Percentiles rank a stretch among this genome's conserved stretches.
These are phyloP conservation scores for Hormaphis cornu DNA, from an alignment of 1,140 invertebrate species.

Conservation along the genomic window DNA sequence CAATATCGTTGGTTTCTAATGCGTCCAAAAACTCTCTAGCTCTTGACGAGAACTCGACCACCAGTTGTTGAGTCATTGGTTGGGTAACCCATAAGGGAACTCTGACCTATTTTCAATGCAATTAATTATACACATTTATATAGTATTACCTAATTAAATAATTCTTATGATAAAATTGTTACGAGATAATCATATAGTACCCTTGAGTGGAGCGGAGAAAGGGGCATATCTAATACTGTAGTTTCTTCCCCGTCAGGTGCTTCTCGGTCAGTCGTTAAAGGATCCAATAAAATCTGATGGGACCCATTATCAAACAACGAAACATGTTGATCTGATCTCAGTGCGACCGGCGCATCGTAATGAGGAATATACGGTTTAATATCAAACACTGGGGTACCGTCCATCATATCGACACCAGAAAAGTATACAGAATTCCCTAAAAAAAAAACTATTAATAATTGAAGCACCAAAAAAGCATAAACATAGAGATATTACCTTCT, in stretches of 20 bases:
- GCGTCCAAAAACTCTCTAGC: slow-evolving; percentile 52
- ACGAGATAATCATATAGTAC: slow-evolving; percentile 34
- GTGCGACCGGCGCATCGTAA: slow-evolving; percentile 65
- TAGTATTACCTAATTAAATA: too few relatives aligned
- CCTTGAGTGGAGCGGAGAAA: slow-evolving; percentile 33
- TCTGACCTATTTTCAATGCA: slow-evolving; percentile 42
- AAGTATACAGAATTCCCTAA: slow-evolving; percentile 58
- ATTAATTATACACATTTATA: too few relatives aligned
- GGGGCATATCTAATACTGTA: slow-evolving; percentile 41
- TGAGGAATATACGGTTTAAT: slow-evolving; percentile 89
- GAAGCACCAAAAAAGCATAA: not conserved
- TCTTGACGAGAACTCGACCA: slow-evolving; percentile 55
- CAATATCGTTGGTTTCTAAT: slow-evolving; percentile 40
- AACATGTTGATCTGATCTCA: slow-evolving; percentile 8
- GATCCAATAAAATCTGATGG: slow-evolving; percentile 36
- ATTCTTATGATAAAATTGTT: not conserved
- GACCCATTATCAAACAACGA: slow-evolving; percentile 21
- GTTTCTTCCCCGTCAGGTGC: slow-evolving; percentile 56
- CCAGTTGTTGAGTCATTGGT: slow-evolving; percentile 46
- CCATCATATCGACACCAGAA: slow-evolving; percentile 79
- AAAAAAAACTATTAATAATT: slow-evolving; percentile 33
- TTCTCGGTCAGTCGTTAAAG: slow-evolving; percentile 47
- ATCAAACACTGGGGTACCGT: slow-evolving; percentile 82
- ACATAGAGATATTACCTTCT: slow-evolving; percentile 52
- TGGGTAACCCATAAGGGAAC: slow-evolving; percentile 52